Evolutionary conservation across 2,888 invertebrate genomes (phyloP).

Genomic region (Apocheima hispidaria): DNA sequence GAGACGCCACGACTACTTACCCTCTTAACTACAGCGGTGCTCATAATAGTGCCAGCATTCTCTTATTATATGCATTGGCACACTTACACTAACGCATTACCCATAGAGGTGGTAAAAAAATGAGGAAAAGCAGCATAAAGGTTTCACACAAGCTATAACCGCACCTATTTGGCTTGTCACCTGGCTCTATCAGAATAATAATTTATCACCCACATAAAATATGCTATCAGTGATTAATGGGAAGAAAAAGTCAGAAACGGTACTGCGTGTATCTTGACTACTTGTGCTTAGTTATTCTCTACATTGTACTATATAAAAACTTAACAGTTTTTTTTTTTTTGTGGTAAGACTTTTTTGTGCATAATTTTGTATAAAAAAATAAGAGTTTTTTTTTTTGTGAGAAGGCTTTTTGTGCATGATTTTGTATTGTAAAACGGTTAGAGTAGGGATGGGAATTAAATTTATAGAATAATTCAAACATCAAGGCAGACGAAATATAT

Average conservation of each 20-base stretch:
- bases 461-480: too few relatives aligned
- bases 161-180: slow-evolving; percentile 24
- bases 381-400: too few relatives aligned
- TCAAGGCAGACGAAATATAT: too few relatives aligned
- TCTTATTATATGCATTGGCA: slow-evolving; percentile 2
- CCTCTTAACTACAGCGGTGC: too few relatives aligned
- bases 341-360: too few relatives aligned
- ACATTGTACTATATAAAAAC: not conserved
- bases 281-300: not conserved
- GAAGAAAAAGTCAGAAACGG: not conserved
- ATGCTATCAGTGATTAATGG: slow-evolving; percentile 40
- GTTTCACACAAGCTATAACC: slow-evolving; percentile 33
- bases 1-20: too few relatives aligned
- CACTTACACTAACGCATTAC: not conserved
- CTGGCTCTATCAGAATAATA: slow-evolving; percentile 43
- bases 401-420: too few relatives aligned
- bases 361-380: too few relatives aligned
- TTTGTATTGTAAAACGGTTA: too few relatives aligned
- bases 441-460: too few relatives aligned
- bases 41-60: not conserved
- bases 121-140: slow-evolving; percentile 52
- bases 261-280: not conserved
- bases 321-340: too few relatives aligned
- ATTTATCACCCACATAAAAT: slow-evolving; percentile 36
- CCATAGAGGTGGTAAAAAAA: slow-evolving; percentile 8